phyloP scores from a whole-genome alignment of 2,113 vertebrate genomes.

The Odontophorus gujanensis region DNA sequence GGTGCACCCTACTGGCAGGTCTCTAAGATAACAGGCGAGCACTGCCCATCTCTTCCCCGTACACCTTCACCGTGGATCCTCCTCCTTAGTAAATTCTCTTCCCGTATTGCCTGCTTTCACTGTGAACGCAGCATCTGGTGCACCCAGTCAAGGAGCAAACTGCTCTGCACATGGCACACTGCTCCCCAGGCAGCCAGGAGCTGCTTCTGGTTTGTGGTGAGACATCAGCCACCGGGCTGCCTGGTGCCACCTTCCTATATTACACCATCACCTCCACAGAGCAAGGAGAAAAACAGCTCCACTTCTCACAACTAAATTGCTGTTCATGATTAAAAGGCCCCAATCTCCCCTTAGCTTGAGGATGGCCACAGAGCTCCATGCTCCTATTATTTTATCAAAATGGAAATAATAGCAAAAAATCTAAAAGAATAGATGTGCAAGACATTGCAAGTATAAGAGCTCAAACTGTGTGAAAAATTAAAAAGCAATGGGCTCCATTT shows the following conservation, averaged over 20 bases:
- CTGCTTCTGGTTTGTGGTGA: too few species aligned
- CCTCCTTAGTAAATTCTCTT: neutral
- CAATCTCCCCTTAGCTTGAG: neutral
- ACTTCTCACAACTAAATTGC: neutral
- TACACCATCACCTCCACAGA: neutral
- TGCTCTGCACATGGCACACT: neutral
- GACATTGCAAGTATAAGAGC: neutral
- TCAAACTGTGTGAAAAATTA: neutral
- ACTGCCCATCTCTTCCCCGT: neutral
- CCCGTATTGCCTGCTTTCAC: neutral
- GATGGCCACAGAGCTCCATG: neutral
- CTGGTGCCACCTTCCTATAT: accelerated
- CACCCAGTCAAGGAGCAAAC: neutral
- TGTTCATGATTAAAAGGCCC: neutral
- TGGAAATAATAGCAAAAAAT: neutral
- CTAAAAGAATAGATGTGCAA: neutral
- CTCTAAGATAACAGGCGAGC: neutral
- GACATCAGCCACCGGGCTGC: neutral
- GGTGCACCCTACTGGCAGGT: neutral
- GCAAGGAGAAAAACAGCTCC: neutral
- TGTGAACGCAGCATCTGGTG: neutral
- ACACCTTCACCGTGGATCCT: neutral
- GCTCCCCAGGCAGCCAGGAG: neutral
- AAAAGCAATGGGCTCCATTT: neutral
- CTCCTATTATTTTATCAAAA: neutral